Evolutionary conservation across 2,113 vertebrate genomes (phyloP).

Genomic region (Bungarus multicinctus): DNA sequence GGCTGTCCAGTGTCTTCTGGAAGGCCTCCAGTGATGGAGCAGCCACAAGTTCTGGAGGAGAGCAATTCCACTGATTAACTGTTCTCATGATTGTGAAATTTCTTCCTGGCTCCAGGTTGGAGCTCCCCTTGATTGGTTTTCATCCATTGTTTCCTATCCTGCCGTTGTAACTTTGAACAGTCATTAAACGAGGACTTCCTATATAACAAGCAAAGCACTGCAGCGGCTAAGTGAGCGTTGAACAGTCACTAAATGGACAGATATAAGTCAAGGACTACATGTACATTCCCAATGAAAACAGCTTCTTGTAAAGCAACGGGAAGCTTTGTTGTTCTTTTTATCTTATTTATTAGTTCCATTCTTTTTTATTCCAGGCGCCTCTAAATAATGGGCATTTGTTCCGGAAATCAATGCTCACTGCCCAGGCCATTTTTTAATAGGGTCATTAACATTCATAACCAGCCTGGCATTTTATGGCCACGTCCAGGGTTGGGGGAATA

Average conservation of each 20-base stretch:
- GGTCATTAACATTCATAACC: neutral
- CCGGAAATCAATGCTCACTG: constrained; percentile 23
- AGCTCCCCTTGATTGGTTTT: too few relatives aligned
- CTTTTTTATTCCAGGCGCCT: neutral
- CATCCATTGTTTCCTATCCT: too few relatives aligned
- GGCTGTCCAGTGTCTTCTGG: neutral
- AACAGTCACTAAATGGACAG: neutral
- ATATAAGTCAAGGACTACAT: neutral
- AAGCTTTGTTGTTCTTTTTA: constrained; percentile 10
- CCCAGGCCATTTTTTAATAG: neutral
- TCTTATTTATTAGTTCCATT: constrained; percentile 53
- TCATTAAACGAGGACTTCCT: too few relatives aligned
- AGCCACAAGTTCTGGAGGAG: too few relatives aligned
- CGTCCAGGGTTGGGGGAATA: neutral
- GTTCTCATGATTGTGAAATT: too few relatives aligned
- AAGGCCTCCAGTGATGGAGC: too few relatives aligned
- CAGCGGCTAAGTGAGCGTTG: neutral
- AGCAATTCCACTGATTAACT: too few relatives aligned
- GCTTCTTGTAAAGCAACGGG: constrained; percentile 56
- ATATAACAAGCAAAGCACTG: neutral
- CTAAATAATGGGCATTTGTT: neutral
- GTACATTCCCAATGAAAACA: constrained; percentile 19
- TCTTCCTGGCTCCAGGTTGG: too few relatives aligned
- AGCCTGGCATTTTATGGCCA: constrained; percentile 9
- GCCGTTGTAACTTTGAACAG: too few relatives aligned